These are phyloP conservation scores for Apodemia zela DNA, from an alignment of 2,888 invertebrate species.

Conservation along the genomic window DNA sequence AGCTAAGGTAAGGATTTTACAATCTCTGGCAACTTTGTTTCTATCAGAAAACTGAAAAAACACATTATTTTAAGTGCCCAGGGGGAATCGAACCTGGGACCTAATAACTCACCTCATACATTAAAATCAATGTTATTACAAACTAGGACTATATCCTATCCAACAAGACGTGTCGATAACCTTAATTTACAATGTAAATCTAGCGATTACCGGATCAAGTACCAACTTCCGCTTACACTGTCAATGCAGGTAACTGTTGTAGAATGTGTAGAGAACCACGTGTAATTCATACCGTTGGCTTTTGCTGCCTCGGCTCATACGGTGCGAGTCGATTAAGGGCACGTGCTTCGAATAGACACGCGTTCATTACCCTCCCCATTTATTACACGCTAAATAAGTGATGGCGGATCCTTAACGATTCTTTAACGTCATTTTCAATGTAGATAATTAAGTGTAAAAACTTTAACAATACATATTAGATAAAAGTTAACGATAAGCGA, in stretches of 20 bases:
- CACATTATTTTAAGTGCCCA: too few relatives aligned
- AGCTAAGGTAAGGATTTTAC: too few relatives aligned
- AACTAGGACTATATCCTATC: neutral
- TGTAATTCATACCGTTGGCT: conserved; percentile 45
- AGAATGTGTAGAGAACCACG: conserved; percentile 45
- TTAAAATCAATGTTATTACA: neutral
- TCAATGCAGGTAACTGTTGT: conserved; percentile 51
- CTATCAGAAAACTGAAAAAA: too few relatives aligned
- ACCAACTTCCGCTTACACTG: conserved; percentile 37
- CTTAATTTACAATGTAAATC: conserved; percentile 21
- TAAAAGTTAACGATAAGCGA: too few relatives aligned
- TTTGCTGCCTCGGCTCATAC: conserved; percentile 31
- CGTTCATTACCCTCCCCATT: conserved; percentile 70
- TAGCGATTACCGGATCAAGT: conserved; percentile 27
- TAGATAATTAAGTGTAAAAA: conserved; percentile 34
- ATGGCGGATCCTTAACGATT: conserved; percentile 37
- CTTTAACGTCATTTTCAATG: conserved; percentile 54
- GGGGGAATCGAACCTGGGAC: too few relatives aligned
- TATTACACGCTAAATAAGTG: conserved; percentile 71
- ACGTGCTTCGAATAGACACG: conserved; percentile 70
- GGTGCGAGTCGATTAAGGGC: conserved; percentile 57
- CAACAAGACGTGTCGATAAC: conserved; percentile 8
- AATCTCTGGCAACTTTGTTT: too few relatives aligned
- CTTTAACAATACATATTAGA: too few relatives aligned
- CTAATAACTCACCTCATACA: too few relatives aligned